Conservation (phyloP, 2,888 invertebrate species). For the Eupithecia exiguata region DNA sequence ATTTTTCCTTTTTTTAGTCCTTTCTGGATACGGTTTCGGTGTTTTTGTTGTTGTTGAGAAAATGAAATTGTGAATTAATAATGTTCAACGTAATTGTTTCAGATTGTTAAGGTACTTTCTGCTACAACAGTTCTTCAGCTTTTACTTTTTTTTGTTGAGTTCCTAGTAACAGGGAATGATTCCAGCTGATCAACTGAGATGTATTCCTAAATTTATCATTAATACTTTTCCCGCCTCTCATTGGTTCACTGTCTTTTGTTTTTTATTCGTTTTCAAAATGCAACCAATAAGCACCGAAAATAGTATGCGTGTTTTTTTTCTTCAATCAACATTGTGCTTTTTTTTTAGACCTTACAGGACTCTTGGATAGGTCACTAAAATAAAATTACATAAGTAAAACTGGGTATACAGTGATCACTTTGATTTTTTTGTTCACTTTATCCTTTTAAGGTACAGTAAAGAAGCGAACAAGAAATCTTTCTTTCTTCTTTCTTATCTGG, state of each 20-base stretch:
- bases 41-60: conserved; percentile 19
- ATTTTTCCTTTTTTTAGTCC: conserved; percentile 53
- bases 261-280: neutral
- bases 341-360: too few species aligned
- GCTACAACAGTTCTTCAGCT: neutral
- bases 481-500: too few species aligned
- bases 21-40: conserved; percentile 48
- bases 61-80: neutral
- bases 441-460: too few species aligned
- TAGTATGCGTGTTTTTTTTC: neutral
- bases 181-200: neutral
- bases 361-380: too few species aligned
- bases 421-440: too few species aligned
- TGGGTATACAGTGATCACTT: too few species aligned
- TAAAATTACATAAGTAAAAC: too few species aligned
- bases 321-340: too few species aligned
- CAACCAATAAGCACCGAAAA: neutral
- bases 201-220: neutral
- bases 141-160: neutral
- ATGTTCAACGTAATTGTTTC: neutral
- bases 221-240: neutral
- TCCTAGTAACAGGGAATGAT: neutral
- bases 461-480: too few species aligned
- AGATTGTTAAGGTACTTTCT: neutral
- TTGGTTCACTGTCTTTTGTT: neutral